A percentile compares a stretch with the other conserved stretches of the same genome.
phyloP scores from a whole-genome alignment of 2,797 vertebrate genomes.

The Falco concolor region DNA sequence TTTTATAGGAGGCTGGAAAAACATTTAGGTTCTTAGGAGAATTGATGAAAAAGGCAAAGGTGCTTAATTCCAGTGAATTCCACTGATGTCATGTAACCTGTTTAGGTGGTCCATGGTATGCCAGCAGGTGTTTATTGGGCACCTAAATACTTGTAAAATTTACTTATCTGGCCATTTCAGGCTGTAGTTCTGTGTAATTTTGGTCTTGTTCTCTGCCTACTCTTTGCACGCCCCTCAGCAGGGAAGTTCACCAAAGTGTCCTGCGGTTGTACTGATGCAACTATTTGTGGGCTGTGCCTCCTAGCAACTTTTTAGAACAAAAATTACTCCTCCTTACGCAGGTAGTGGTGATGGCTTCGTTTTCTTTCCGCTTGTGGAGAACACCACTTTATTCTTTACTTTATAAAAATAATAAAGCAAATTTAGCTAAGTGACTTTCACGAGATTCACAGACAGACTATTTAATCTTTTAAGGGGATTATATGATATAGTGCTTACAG shows the following conservation, averaged over 20 bases:
- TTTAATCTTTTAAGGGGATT: slow-evolving; percentile 40
- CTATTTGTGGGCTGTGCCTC: not conserved
- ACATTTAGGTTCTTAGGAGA: not conserved
- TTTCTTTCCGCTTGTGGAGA: not conserved
- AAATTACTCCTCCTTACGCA: not conserved
- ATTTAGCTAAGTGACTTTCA: slow-evolving; percentile 10
- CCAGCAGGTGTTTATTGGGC: not conserved
- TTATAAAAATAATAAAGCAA: not conserved
- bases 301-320: not conserved
- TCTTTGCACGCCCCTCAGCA: not conserved
- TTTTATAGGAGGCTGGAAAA: not conserved
- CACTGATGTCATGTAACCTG: not conserved
- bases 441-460: not conserved
- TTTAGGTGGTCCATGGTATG: not conserved
- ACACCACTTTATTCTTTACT: not conserved
- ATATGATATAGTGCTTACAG: not conserved
- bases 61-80: not conserved
- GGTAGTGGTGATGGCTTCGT: not conserved
- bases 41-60: not conserved
- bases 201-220: not conserved
- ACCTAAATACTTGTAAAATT: not conserved
- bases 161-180: not conserved
- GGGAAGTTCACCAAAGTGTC: not conserved
- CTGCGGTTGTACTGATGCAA: not conserved
- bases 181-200: not conserved